Evolutionary conservation across 2,888 invertebrate species (phyloP).

Genomic region (Himalopsyche tibetana): DNA sequence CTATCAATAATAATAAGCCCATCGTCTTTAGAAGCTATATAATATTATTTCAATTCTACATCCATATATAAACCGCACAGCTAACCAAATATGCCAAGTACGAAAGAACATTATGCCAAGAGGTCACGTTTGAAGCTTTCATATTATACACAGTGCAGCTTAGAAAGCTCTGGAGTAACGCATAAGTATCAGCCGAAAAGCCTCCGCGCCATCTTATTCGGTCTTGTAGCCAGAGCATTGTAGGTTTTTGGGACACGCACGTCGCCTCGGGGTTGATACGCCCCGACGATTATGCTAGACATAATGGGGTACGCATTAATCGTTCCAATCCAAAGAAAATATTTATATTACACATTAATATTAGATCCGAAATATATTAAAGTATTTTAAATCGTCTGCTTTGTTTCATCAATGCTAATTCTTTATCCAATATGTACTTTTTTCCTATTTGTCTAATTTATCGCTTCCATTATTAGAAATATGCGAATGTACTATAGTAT

Average conservation of each 20-base stretch:
- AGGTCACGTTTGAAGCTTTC: conserved; percentile 26
- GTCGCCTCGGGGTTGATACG: conserved; percentile 1
- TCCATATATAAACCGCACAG: neutral
- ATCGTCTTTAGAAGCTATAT: neutral
- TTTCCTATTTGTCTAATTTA: too few species aligned
- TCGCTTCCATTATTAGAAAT: too few species aligned
- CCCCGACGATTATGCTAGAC: conserved; percentile 10
- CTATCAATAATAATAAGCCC: too few species aligned
- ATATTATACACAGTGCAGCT: conserved; percentile 7
- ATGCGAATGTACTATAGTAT: too few species aligned
- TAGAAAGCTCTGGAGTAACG: conserved; percentile 34
- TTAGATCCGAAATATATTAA: too few species aligned
- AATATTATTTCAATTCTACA: conserved; percentile 7
- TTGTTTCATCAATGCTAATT: too few species aligned
- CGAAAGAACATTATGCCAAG: conserved; percentile 31
- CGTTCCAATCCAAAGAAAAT: too few species aligned
- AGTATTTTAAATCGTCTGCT: too few species aligned
- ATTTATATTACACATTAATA: too few species aligned
- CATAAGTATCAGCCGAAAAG: conserved; percentile 17
- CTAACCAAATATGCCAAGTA: conserved; percentile 2
- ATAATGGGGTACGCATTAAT: conserved; percentile 22
- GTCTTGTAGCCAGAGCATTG: neutral
- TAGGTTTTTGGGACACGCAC: conserved; percentile 20
- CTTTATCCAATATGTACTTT: too few species aligned
- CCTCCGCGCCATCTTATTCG: neutral